Base-by-base conservation (phyloP, 2,113 vertebrate species). In the Ifrita kowaldi region DNA sequence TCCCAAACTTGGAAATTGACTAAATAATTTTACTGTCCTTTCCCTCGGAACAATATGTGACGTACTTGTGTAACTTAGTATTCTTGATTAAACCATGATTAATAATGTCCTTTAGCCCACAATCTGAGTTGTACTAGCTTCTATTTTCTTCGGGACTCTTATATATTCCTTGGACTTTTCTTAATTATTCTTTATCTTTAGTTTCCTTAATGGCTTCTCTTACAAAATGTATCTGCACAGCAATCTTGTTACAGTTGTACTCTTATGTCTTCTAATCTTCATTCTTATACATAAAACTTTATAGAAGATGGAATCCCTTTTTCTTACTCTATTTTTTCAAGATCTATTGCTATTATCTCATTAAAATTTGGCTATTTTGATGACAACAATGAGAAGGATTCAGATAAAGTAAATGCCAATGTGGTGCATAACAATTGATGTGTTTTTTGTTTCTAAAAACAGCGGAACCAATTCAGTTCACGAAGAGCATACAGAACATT, bases 401-500 rank as follows among this genome's bases (percentile, higher is more conserved):
- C 64, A 59, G 41, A 19, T 39, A 39, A 75, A 30, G 26, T 80
- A 64, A 67, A 42, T 67, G 39, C 8, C 12, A 6, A 33, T 7
- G 7, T 39, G n/a, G 5, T 70, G 9, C 11, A 21, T 75, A 94
- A 59, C 47, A 50, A 42, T 4, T 19, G 15, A 39, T 80, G 4
- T 60, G 13, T 46, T 71, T 65, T 95, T 93, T 92, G 35, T 93
- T 46, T 95, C 77, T 73, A 32, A 95, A 95, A 98, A 97, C 98
- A 99, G 99, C 99, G 63, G 98, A 99, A 97, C 99, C 99, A 94
- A 99, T 99, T 98, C 99, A 99, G 98, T 99, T 99, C 98, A 99
- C 99, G 70, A 99, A 99, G 98, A 99, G 99, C 93, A 99, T 99
- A 97, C 99, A 99, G 98, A 99, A 99, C 97, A 98, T 99, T 13